These are phyloP conservation scores for Eupristina koningsbergeri DNA, from an alignment of 1,140 invertebrate species.

Conservation along the genomic window DNA sequence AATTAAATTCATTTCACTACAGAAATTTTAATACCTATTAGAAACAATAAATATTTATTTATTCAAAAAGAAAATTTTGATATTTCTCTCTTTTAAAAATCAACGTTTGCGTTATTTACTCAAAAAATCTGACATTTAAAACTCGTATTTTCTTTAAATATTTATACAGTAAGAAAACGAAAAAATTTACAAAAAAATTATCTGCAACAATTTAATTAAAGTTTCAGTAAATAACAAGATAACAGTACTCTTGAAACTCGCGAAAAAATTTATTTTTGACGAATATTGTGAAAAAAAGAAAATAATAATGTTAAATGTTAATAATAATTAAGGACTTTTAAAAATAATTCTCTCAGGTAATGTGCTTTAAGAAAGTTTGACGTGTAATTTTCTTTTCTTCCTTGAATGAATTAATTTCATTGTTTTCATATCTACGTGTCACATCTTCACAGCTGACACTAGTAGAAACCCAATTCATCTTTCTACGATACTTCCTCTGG, in stretches of 20 bases:
- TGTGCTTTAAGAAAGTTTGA: neutral
- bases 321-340: neutral
- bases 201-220: neutral
- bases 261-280: neutral
- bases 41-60: too few species aligned
- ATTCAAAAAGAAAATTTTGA: too few species aligned
- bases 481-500: neutral
- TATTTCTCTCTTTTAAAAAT: too few species aligned
- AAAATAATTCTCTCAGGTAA: neutral
- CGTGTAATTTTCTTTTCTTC: neutral
- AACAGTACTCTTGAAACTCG: neutral
- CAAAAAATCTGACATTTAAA: too few species aligned
- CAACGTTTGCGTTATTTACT: too few species aligned
- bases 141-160: neutral
- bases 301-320: neutral
- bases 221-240: neutral
- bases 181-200: neutral
- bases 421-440: neutral
- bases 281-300: neutral
- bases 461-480: neutral
- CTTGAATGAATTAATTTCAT: conserved; percentile 12
- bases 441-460: neutral
- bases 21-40: too few species aligned
- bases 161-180: neutral
- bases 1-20: too few species aligned